Evolutionary conservation across 2,113 vertebrate species (phyloP), one percentile per base, ranked within the genome.

Genomic region (Sinosuthora webbiana): DNA sequence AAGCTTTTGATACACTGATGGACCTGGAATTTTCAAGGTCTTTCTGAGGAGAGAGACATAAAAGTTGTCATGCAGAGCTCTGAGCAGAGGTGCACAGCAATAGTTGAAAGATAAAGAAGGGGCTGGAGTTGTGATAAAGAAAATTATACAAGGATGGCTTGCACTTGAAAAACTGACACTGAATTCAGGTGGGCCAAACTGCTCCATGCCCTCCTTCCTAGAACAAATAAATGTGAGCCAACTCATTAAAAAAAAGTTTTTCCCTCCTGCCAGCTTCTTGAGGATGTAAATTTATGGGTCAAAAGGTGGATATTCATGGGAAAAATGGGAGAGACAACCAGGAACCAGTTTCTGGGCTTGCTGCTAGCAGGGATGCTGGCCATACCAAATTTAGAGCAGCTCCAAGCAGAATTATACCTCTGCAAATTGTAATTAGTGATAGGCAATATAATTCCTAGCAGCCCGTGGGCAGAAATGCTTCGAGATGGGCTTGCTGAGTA

Each of bases 1-100:
- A 60, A 84, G 68, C 69, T 86, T 88, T 73, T 87, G 83, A 81
- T 78, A 92, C 56, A 11, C 45, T 87, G 80, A 83, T 37, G 60
- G 60, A 67, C 44, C 71, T 60, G 44, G 75, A 49, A 89, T 89
- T 96, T 90, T 84, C 86, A 96, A 86, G 79, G 83, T 89, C 86
- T 90, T 74, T 89, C 80, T 76, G 86, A 89, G 80, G 73, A 92
- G 41, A 88, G 21, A 82, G 41, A 64, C 57, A 71, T 83, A 65
- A 90, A 94, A 92, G 85, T 92, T 52, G 1, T 56, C 92, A 35
- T 8, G 65, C 44, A 79, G 93, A 87, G 69, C 92, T 93, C 73
- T 75, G 73, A 93, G 76, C 44, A 82, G 73, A 56, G 60, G 35
- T 64, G 41, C 53, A 39, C 69, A 90, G 73, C 64, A 62, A 27